Percentiles rank a stretch among this genome's conserved stretches.
Evolutionary conservation across 92 coral and sea anemone species (phyloP).

Genomic region (Bergia puertoricense): DNA sequence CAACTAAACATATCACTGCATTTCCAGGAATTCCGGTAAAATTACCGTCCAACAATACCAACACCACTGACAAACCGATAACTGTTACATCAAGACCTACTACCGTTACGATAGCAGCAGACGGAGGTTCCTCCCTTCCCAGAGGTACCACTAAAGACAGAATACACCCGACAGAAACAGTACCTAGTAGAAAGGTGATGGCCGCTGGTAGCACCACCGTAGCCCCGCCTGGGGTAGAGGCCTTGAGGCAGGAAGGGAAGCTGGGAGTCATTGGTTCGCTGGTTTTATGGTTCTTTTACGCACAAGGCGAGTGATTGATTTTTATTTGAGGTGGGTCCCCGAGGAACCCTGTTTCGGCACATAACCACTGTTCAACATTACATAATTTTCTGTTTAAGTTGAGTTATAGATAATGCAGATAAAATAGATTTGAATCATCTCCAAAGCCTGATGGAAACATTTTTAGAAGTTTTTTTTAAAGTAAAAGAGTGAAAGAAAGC

Average conservation of each 20-base stretch:
- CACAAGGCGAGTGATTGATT: conserved; percentile 11
- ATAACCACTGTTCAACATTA: neutral
- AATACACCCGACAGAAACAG: neutral
- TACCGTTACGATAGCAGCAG: neutral
- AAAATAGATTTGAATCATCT: too few species aligned
- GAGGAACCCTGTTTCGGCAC: neutral
- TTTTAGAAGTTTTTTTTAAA: too few species aligned
- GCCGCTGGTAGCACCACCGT: conserved; percentile 20
- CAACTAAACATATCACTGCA: conserved; percentile 38
- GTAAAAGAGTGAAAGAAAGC: too few species aligned
- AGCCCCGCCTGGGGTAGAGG: conserved; percentile 3
- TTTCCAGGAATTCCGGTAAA: conserved; percentile 40
- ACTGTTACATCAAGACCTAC: conserved; percentile 22
- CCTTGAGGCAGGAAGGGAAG: conserved; percentile 17
- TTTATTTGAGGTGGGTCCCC: neutral
- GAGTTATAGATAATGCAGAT: too few species aligned
- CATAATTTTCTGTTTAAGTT: too few species aligned
- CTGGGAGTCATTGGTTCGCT: conserved; percentile 32
- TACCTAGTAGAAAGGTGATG: conserved; percentile 24
- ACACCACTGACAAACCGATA: conserved; percentile 39
- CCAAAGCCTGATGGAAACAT: too few species aligned
- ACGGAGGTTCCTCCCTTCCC: neutral
- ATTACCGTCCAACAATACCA: conserved; percentile 36
- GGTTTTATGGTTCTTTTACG: conserved; percentile 37
- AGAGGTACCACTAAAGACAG: conserved; percentile 4